phyloP scores from a whole-genome alignment of 2,888 invertebrate genomes.

The Plagodis pulveraria region DNA sequence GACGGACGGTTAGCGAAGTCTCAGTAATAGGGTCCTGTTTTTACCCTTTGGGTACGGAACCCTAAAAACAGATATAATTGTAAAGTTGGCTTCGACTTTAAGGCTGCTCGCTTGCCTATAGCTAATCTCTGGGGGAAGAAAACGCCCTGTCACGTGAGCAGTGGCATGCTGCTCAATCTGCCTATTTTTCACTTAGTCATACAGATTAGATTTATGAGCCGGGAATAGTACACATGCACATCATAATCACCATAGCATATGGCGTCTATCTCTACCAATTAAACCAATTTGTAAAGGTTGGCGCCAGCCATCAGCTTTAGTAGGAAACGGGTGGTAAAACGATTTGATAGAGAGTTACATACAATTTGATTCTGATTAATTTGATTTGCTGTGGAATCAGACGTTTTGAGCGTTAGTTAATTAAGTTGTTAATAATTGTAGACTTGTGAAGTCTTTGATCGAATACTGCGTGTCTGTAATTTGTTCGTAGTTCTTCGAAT shows the following conservation, averaged over 20 bases:
- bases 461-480: neutral
- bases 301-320: slow-evolving; percentile 60
- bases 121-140: too few relatives aligned
- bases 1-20: too few relatives aligned
- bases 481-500: neutral
- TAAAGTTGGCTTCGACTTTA: too few relatives aligned
- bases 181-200: neutral
- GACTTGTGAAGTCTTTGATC: neutral
- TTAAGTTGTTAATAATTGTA: slow-evolving; percentile 15
- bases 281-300: slow-evolving; percentile 60
- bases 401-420: slow-evolving; percentile 8
- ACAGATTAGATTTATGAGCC: neutral
- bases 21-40: too few relatives aligned
- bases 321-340: slow-evolving; percentile 58
- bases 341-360: slow-evolving; percentile 41
- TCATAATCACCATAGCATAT: slow-evolving; percentile 29
- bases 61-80: too few relatives aligned
- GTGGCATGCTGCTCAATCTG: too few relatives aligned
- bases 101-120: too few relatives aligned
- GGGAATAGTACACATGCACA: slow-evolving; percentile 20
- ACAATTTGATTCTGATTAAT: slow-evolving; percentile 39
- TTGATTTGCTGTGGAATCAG: slow-evolving; percentile 32
- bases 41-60: too few relatives aligned
- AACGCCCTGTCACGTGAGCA: too few relatives aligned
- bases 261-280: slow-evolving; percentile 45